Conservation (phyloP, 2,888 invertebrate species). For the Agriopis marginaria region DNA sequence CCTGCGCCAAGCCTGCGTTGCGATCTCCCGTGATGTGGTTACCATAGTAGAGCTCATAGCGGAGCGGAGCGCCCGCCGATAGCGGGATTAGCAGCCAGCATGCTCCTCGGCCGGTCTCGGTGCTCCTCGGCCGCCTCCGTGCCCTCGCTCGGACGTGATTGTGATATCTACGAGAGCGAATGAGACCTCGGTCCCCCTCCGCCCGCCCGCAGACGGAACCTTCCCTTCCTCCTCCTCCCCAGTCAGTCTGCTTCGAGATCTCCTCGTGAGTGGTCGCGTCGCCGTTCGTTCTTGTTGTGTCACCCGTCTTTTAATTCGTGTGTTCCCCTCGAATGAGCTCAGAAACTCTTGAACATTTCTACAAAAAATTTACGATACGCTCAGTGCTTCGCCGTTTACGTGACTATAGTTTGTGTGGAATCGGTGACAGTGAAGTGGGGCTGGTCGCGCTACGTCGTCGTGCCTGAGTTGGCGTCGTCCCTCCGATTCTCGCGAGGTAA, state of each 20-base stretch:
- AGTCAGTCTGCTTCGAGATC: constrained; percentile 73
- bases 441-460: constrained; percentile 75
- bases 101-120: constrained; percentile 64
- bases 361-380: constrained; percentile 59
- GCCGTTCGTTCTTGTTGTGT: constrained; percentile 53
- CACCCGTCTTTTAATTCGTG: constrained; percentile 79
- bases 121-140: constrained; percentile 67
- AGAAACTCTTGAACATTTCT: constrained; percentile 58
- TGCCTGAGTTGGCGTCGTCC: constrained; percentile 79
- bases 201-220: constrained; percentile 63
- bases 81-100: constrained; percentile 66
- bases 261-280: constrained; percentile 57
- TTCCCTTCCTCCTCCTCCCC: constrained; percentile 48
- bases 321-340: constrained; percentile 61
- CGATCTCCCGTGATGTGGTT: constrained; percentile 19
- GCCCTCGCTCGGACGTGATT: constrained; percentile 69
- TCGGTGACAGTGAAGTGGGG: constrained; percentile 75
- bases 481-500: constrained; percentile 80
- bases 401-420: constrained; percentile 66
- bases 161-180: constrained; percentile 64
- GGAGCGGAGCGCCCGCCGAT: constrained; percentile 43
- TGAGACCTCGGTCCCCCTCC: constrained; percentile 61
- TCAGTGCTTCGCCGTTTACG: constrained; percentile 56
- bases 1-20: constrained; percentile 17
- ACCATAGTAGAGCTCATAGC: constrained; percentile 10